Base-by-base conservation (phyloP, 35 echinoderm and acorn worm species). In the Diadema setosum region DNA sequence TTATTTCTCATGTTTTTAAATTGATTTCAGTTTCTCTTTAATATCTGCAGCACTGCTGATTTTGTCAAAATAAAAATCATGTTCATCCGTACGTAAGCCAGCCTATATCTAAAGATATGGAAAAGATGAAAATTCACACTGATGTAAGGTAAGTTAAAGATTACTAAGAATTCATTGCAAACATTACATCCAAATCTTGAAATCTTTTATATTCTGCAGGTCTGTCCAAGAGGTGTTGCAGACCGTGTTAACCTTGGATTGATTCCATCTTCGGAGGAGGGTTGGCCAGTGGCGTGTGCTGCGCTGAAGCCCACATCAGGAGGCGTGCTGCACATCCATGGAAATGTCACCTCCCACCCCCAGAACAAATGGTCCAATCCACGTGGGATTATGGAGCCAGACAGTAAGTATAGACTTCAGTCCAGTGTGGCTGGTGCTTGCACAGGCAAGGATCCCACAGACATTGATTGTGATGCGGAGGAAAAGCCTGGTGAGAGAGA, bases 321-420 rank as follows among this genome's bases (percentile, higher is more conserved):
- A 33, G 96, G 96, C 15, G 42, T 92, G 39, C 46, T 98, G n/a
- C 95, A 98, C 81, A 92, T 98, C 34, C 96, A 98, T 92, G 92
- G 92, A 1, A 98, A 98, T 85, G 96, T 98, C 12, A 89, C 75
- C n/a, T 91, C 63, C 80, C 49, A 70, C 75, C 75, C 57, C 46
- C n/a, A 34, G n/a, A n/a, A 44, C 3, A 37, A 89, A 45, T 37
- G 87, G 74, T 29, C 14, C 17, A 24, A 39, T 81, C 75, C 75
- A 89, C 21, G n/a, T n/a, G n/a, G n/a, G 30, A 35, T 11, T 52
- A 45, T 2, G 17, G 32, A 57, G 36, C 45, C 39, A 81, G 17
- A 37, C n/a, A n/a, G n/a, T n/a, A n/a, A n/a, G n/a, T n/a, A 9
- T 52, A 52, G 9, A 11, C 48, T 52, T 52, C 9, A 52, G 9